Percentiles rank a stretch among this genome's conserved stretches.
phyloP scores from a whole-genome alignment of 2,888 invertebrate genomes.

The Julus scandinavius region DNA sequence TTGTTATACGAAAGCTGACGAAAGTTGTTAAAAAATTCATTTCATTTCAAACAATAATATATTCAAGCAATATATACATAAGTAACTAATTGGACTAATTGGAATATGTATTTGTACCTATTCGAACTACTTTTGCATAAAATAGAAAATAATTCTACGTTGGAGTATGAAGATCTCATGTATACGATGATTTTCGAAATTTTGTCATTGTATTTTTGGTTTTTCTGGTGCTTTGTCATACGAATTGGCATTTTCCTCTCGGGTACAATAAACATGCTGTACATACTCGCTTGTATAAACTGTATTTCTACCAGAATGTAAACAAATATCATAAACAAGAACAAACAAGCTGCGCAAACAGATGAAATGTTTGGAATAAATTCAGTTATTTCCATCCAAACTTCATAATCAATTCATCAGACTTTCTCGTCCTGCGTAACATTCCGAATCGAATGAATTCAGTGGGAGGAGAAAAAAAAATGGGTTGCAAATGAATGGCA shows the following conservation, averaged over 20 bases:
- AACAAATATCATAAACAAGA: background rate
- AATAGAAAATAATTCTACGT: too few species aligned
- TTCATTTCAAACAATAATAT: too few species aligned
- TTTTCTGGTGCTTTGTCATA: background rate
- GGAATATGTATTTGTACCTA: too few species aligned
- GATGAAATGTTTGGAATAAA: background rate
- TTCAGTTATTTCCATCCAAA: background rate
- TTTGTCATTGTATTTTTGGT: background rate
- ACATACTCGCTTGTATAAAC: background rate
- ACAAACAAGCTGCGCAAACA: background rate
- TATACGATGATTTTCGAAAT: too few species aligned
- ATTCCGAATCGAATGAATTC: background rate
- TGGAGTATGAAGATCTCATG: too few species aligned
- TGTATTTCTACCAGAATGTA: background rate
- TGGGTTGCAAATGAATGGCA: background rate
- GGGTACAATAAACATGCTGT: background rate
- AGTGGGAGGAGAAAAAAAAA: background rate
- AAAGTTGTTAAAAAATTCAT: too few species aligned
- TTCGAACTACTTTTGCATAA: too few species aligned
- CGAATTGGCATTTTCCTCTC: background rate
- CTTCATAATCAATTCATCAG: background rate
- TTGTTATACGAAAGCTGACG: too few species aligned
- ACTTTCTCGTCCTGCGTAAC: background rate
- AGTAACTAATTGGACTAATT: too few species aligned
- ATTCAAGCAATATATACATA: too few species aligned